phyloP scores from a whole-genome alignment of 2,888 invertebrate genomes.

The Ophonus ardosiacus region DNA sequence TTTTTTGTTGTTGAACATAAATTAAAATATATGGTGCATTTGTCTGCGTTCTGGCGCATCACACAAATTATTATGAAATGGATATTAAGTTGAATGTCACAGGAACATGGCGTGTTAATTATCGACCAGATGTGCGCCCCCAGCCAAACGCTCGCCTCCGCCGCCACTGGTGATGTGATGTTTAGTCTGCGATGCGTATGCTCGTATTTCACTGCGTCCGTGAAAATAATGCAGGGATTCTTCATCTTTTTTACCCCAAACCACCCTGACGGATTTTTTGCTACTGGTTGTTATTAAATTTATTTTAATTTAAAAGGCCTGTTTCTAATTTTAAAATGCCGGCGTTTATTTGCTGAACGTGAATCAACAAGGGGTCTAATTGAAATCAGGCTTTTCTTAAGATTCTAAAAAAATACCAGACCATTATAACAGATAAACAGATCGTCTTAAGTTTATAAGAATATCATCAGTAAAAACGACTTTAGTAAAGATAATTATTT shows the following conservation, averaged over 20 bases:
- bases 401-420: too few species aligned
- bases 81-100: slow-evolving; percentile 63
- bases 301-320: neutral
- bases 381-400: too few species aligned
- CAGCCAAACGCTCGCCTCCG: slow-evolving; percentile 22
- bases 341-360: neutral
- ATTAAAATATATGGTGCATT: slow-evolving; percentile 61
- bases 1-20: slow-evolving; percentile 45
- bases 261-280: neutral
- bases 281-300: neutral
- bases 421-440: too few species aligned
- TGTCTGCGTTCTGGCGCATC: slow-evolving; percentile 49
- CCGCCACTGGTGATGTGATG: slow-evolving; percentile 48
- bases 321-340: neutral
- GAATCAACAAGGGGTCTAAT: too few species aligned
- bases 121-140: slow-evolving; percentile 67
- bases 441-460: too few species aligned
- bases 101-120: slow-evolving; percentile 66
- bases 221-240: slow-evolving; percentile 21
- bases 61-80: slow-evolving; percentile 64
- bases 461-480: too few species aligned
- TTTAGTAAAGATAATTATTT: too few species aligned
- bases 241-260: slow-evolving; percentile 6
- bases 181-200: slow-evolving; percentile 58
- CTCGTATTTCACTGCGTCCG: slow-evolving; percentile 37